Conservation (phyloP, 1,140 invertebrate species). For the Neoseiulus cucumeris region DNA sequence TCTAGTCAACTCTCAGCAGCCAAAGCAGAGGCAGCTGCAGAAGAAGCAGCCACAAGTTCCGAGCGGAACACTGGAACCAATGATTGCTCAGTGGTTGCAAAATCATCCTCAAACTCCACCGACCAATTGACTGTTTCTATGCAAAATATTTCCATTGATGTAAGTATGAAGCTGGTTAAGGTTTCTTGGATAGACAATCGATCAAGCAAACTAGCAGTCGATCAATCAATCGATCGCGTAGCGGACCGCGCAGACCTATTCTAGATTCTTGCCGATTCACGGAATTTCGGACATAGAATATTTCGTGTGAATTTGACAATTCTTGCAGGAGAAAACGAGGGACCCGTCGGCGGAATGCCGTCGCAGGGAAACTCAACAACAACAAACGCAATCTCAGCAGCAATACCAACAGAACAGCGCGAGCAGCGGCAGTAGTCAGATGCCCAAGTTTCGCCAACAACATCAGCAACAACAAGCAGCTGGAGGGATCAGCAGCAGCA, state of each 20-base stretch:
- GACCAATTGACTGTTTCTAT: conserved; percentile 7
- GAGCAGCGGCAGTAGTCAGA: too few species aligned
- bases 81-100: too few species aligned
- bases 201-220: background rate
- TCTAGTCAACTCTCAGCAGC: background rate
- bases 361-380: too few species aligned
- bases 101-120: background rate
- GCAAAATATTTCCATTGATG: background rate
- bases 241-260: background rate
- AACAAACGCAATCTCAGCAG: too few species aligned
- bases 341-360: too few species aligned
- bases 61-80: background rate
- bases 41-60: background rate
- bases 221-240: background rate
- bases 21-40: background rate
- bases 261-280: background rate
- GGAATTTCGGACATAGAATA: background rate
- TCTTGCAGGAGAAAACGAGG: too few species aligned
- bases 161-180: background rate
- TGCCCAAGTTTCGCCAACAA: too few species aligned
- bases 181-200: background rate
- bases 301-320: too few species aligned
- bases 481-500: too few species aligned
- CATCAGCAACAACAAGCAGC: too few species aligned
- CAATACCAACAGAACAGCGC: too few species aligned